Base-by-base conservation (phyloP, 1,140 invertebrate species). In the Brachionus rotundiformis region DNA sequence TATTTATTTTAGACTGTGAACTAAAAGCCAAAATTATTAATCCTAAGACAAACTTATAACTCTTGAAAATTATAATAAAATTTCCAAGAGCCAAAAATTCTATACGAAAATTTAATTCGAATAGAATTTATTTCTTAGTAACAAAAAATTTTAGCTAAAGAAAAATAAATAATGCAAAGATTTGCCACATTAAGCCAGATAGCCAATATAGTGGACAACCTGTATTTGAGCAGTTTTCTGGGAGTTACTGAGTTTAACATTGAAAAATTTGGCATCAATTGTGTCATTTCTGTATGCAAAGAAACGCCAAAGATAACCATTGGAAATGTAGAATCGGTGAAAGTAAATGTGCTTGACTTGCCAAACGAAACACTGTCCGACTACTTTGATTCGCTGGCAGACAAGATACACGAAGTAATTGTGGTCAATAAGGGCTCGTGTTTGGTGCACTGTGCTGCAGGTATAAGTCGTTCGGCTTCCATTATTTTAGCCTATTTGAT, bases 401-500 rank as follows among this genome's bases (percentile, higher is more conserved):
- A 81, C 54, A 81, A 81, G 23, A 81, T 81, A 19, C 16, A 81
- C 6, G 31, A 81, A 39, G 31, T 65, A 19, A 36, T 68, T 16
- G 19, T 33, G 2, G 36, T 7, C 5, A 81, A 81, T 25, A 54
- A 36, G n/a, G 79, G 79, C 2, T 10, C 29, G 6, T 65, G 54
- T 65, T 71, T 81, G 36, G 81, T 82, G 13, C 81, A 82, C 39
- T 82, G 81, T 73, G 65, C 47, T 10, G 81, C 65, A 27, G 81
- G 81, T 0, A 54, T 82, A 25, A 54, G 41, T 29, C 31, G 81
- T 33, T 82, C 81, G 39, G 63, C 81, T 23, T 33, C 81, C 0
- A 82, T 82, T 23, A 33, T 71, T 23, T 33, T 82, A 19, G 81
- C 81, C 23, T 82, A 82, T 49, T 33, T 82, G 27, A 82, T 82